Percentiles rank a stretch among this genome's conserved stretches.
phyloP scores from a whole-genome alignment of 1,140 invertebrate species.

The Drosophila lini region DNA sequence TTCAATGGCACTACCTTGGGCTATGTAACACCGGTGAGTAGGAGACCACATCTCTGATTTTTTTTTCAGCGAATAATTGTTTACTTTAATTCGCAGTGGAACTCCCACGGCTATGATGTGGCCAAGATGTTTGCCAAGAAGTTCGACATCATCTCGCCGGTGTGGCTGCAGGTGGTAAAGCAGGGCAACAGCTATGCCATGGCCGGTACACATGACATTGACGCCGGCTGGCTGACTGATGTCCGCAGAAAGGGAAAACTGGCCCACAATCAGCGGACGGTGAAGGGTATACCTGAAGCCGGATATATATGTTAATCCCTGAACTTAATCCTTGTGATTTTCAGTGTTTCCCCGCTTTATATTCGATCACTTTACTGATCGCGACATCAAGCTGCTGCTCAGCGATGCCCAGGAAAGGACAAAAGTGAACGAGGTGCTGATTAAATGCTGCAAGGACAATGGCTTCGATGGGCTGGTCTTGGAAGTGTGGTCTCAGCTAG shows the following conservation, averaged over 20 bases:
- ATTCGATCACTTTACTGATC: slow-evolving; percentile 93
- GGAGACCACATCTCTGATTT: not conserved
- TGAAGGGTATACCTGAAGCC: slow-evolving; percentile 44
- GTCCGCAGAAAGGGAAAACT: slow-evolving; percentile 86
- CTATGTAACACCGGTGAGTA: slow-evolving; percentile 95
- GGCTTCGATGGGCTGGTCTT: slow-evolving; percentile 94
- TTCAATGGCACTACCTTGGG: slow-evolving; percentile 91
- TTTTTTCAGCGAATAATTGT: not conserved
- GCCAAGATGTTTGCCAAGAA: slow-evolving; percentile 95
- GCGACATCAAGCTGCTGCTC: slow-evolving; percentile 88
- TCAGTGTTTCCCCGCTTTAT: slow-evolving; percentile 92
- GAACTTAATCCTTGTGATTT: not conserved
- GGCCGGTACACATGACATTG: slow-evolving; percentile 91
- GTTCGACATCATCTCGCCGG: slow-evolving; percentile 95
- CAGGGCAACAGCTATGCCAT: slow-evolving; percentile 87
- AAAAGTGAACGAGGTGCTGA: slow-evolving; percentile 87
- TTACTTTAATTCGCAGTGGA: slow-evolving; percentile 91
- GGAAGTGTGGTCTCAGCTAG: slow-evolving; percentile 94
- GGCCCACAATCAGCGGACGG: slow-evolving; percentile 83
- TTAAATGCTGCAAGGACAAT: slow-evolving; percentile 87
- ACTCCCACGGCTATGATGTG: slow-evolving; percentile 96
- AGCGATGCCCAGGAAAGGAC: slow-evolving; percentile 86
- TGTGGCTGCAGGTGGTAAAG: slow-evolving; percentile 94
- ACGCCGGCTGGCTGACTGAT: slow-evolving; percentile 92
- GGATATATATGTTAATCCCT: not conserved